Percentiles rank a stretch among this genome's conserved stretches.
Conservation (phyloP, 2,797 vertebrate genomes). For the Clarias fuscus region DNA sequence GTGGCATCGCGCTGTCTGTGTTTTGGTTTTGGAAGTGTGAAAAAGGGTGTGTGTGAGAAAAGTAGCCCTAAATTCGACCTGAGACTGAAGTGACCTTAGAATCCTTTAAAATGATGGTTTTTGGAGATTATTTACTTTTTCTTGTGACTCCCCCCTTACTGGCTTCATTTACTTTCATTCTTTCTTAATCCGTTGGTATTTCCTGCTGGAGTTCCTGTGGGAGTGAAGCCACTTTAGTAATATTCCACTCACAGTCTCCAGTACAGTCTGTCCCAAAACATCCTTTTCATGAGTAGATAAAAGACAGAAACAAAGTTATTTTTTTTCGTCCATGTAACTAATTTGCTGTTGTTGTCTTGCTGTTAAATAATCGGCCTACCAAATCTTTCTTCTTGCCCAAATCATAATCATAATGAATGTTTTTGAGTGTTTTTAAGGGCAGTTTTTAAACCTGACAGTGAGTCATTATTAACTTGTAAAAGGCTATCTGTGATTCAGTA, state of each 20-base stretch:
- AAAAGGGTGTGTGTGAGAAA: conserved; percentile 63
- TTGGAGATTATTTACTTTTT: conserved; percentile 37
- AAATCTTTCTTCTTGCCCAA: neutral
- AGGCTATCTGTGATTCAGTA: neutral
- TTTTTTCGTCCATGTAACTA: neutral
- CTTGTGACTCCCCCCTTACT: conserved; percentile 8
- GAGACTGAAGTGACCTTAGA: conserved; percentile 45
- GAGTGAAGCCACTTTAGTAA: conserved; percentile 42
- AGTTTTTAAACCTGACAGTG: conserved; percentile 19
- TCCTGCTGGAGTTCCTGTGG: conserved; percentile 55
- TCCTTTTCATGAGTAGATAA: conserved; percentile 17
- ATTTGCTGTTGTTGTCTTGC: neutral
- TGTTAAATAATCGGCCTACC: neutral
- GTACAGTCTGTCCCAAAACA: conserved; percentile 15
- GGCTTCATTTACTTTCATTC: conserved; percentile 40
- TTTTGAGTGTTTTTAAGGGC: neutral
- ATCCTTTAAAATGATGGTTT: neutral
- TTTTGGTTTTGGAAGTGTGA: conserved; percentile 63
- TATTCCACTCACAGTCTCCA: conserved; percentile 36
- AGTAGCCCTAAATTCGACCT: conserved; percentile 65
- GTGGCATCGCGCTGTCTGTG: conserved; percentile 40
- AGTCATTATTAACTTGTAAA: conserved; percentile 18
- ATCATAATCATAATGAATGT: neutral
- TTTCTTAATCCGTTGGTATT: conserved; percentile 57
- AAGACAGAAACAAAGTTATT: neutral